phyloP scores from a whole-genome alignment of 2,888 invertebrate species.

The Dione vanillae region DNA sequence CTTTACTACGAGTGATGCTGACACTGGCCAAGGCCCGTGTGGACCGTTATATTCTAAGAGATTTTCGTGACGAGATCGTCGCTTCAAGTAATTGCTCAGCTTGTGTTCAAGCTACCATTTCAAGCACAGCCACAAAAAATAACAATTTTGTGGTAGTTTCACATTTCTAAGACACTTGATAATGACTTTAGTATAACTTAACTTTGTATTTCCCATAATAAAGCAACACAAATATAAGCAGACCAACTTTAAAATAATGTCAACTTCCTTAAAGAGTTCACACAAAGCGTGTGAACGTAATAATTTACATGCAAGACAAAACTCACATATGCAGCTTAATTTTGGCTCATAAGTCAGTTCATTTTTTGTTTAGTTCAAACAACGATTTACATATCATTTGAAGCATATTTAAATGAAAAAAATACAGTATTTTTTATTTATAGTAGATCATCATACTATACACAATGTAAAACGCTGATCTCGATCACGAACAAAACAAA shows the following conservation, averaged over 20 bases:
- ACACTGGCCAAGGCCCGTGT: conserved; percentile 61
- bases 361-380: conserved; percentile 10
- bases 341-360: conserved; percentile 28
- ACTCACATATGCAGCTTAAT: conserved; percentile 31
- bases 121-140: conserved; percentile 39
- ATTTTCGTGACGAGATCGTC: conserved; percentile 69
- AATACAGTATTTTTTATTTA: neutral
- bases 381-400: neutral
- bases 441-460: conserved; percentile 34
- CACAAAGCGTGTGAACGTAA: conserved; percentile 46
- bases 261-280: conserved; percentile 42
- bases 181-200: conserved; percentile 5
- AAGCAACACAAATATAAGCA: conserved; percentile 25
- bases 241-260: conserved; percentile 34
- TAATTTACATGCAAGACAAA: conserved; percentile 42
- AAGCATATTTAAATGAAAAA: neutral
- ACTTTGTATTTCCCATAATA: conserved; percentile 1
- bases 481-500: conserved; percentile 45
- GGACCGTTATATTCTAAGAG: conserved; percentile 62
- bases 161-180: conserved; percentile 2
- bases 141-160: conserved; percentile 20
- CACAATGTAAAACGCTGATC: conserved; percentile 41
- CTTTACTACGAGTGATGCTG: conserved; percentile 62
- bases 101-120: conserved; percentile 49
- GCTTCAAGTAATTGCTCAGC: conserved; percentile 59